phyloP scores from a whole-genome alignment of 1,140 invertebrate genomes.

The Aphelinus atriplicis region DNA sequence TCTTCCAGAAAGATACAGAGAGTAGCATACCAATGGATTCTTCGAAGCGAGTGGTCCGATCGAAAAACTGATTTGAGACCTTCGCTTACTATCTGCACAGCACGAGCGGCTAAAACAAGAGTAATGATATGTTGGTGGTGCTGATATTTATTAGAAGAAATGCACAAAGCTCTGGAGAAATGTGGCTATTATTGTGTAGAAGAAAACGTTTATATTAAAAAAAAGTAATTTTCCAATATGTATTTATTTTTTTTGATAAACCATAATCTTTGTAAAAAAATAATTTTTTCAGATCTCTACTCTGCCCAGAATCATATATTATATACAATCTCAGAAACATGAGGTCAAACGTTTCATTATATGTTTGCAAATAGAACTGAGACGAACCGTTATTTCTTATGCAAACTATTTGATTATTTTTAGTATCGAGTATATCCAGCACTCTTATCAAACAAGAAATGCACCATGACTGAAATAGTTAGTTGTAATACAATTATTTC shows the following conservation, averaged over 20 bases:
- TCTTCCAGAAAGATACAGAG: too few species aligned
- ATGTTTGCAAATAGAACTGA: constrained; percentile 52
- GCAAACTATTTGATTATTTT: constrained; percentile 50
- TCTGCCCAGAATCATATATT: constrained; percentile 54
- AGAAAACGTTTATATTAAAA: constrained; percentile 37
- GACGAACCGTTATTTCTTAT: constrained; percentile 43
- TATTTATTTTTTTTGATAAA: constrained; percentile 7
- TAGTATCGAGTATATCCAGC: background rate
- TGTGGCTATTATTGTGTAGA: constrained; percentile 37
- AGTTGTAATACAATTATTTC: constrained; percentile 12
- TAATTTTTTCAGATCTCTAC: constrained; percentile 51
- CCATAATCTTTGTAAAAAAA: constrained; percentile 6
- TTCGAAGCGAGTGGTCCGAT: too few species aligned
- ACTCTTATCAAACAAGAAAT: constrained; percentile 52
- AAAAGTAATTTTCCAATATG: constrained; percentile 29
- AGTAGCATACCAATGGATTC: too few species aligned
- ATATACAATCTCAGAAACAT: constrained; percentile 46
- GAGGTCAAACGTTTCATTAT: constrained; percentile 42
- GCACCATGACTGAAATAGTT: constrained; percentile 61
- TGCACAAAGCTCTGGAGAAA: constrained; percentile 24
- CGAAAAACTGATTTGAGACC: too few species aligned
- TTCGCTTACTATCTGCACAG: too few species aligned
- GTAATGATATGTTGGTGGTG: constrained; percentile 35
- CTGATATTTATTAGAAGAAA: constrained; percentile 39
- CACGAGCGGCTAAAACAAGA: background rate